phyloP scores from a whole-genome alignment of 2,113 vertebrate species.

The Alces alces region DNA sequence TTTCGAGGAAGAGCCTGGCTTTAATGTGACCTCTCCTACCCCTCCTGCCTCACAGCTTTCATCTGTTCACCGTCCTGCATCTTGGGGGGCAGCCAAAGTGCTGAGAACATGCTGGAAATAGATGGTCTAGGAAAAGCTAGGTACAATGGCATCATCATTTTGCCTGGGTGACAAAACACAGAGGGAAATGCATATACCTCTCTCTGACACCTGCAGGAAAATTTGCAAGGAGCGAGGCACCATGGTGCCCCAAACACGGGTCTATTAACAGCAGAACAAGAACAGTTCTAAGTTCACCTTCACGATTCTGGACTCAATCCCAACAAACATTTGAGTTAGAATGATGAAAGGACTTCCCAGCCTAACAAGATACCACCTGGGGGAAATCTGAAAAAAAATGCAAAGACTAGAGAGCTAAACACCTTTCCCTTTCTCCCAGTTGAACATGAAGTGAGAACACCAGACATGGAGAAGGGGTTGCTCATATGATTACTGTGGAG shows the following conservation, averaged over 20 bases:
- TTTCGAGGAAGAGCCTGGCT: neutral
- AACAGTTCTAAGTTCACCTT: neutral
- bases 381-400: neutral
- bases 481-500: neutral
- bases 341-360: neutral
- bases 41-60: neutral
- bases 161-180: neutral
- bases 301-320: neutral
- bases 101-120: neutral
- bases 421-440: neutral
- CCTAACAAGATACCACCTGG: neutral
- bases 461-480: neutral
- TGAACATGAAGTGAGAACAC: neutral
- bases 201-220: neutral
- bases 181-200: neutral
- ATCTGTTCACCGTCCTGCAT: neutral
- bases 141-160: neutral
- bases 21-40: neutral
- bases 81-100: neutral
- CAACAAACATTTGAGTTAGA: neutral
- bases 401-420: neutral
- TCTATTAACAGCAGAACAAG: neutral
- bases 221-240: too few relatives aligned
- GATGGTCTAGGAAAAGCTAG: neutral
- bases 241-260: neutral